phyloP scores from a whole-genome alignment of 2,797 vertebrate genomes.

The Gadopsis marmoratus region DNA sequence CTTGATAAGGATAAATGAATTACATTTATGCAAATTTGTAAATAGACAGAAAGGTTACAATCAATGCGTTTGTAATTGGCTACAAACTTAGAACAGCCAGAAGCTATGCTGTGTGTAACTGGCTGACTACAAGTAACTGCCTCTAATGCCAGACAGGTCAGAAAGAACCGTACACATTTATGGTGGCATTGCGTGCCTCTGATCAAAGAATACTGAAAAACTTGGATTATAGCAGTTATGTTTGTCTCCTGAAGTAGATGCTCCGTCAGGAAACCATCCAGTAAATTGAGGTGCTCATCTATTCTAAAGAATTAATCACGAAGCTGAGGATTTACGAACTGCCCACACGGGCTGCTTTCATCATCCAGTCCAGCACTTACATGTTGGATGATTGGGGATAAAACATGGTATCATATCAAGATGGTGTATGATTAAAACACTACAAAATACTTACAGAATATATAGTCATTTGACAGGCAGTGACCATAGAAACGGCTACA shows the following conservation, averaged over 20 bases:
- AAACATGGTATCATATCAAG: not conserved
- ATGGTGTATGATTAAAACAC: not conserved
- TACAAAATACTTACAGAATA: not conserved
- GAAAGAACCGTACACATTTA: not conserved
- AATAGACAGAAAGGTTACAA: slow-evolving; percentile 16
- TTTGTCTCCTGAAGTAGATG: slow-evolving; percentile 7
- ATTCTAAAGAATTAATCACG: slow-evolving; percentile 14
- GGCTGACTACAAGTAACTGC: not conserved
- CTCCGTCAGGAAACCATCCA: not conserved
- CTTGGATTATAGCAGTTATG: not conserved
- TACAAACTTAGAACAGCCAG: not conserved
- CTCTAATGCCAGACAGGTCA: not conserved
- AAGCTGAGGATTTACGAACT: slow-evolving; percentile 2
- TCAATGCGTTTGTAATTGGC: not conserved
- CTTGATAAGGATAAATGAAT: slow-evolving; percentile 1
- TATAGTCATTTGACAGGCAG: not conserved
- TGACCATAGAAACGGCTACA: not conserved
- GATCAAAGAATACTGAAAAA: not conserved
- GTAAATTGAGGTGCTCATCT: not conserved
- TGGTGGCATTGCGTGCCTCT: not conserved
- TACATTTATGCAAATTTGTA: slow-evolving; percentile 7
- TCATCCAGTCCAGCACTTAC: slow-evolving; percentile 4
- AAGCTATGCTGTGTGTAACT: not conserved
- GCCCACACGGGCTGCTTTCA: slow-evolving; percentile 4
- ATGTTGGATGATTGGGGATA: not conserved